Evolutionary conservation across 2,797 vertebrate genomes (phyloP).

Genomic region (Poeciliopsis turneri): DNA sequence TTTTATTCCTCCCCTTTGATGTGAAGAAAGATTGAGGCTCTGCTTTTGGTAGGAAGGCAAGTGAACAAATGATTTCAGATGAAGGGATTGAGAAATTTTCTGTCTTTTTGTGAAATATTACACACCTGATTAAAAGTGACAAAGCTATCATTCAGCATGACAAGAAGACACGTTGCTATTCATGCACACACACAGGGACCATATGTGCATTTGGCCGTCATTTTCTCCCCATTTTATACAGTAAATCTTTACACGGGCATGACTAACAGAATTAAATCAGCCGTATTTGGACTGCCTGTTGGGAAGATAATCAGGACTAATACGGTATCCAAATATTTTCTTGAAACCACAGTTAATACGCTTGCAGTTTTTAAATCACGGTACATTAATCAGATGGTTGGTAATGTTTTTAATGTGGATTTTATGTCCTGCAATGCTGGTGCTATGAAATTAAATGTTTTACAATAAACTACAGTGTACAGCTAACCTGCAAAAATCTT

Average conservation of each 20-base stretch:
- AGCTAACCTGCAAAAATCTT: not conserved
- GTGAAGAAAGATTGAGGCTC: conserved; percentile 51
- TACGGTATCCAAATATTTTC: not conserved
- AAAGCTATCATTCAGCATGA: conserved; percentile 72
- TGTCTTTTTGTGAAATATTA: conserved; percentile 72
- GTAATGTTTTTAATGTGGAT: not conserved
- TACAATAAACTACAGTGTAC: not conserved
- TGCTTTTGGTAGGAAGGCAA: conserved; percentile 48
- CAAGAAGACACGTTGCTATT: conserved; percentile 44
- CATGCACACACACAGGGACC: conserved; percentile 10
- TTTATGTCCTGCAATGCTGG: not conserved
- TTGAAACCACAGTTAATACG: not conserved
- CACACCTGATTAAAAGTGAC: conserved; percentile 74
- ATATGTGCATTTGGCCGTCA: conserved; percentile 31
- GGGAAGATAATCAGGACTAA: not conserved
- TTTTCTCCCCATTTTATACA: conserved; percentile 42
- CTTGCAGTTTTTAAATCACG: not conserved
- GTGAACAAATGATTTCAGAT: conserved; percentile 63
- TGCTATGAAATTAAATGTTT: not conserved
- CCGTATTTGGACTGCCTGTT: conserved; percentile 24
- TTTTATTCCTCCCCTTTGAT: conserved; percentile 28
- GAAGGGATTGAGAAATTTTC: conserved; percentile 57
- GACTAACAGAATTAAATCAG: conserved; percentile 25
- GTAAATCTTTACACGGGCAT: conserved; percentile 30
- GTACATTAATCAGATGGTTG: not conserved